Conservation (phyloP, 2,888 invertebrate genomes). For the Meteorus cinctellus region DNA sequence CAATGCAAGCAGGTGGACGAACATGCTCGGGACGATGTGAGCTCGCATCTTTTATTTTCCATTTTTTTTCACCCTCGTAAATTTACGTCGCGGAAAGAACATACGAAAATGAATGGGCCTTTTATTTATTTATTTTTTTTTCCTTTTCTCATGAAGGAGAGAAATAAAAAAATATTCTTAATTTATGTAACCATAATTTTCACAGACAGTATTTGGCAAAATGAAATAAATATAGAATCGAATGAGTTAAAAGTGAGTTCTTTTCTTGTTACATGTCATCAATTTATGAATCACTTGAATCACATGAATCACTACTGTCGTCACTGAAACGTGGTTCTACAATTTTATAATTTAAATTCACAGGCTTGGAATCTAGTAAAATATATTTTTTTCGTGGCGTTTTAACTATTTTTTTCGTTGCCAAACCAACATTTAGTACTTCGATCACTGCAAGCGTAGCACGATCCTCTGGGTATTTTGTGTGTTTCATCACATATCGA, state of each 20-base stretch:
- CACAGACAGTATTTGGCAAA: background rate
- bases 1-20: constrained; percentile 33
- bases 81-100: constrained; percentile 28
- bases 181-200: constrained; percentile 22
- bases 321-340: constrained; percentile 60
- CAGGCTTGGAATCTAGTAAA: constrained; percentile 51
- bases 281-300: constrained; percentile 41
- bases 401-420: constrained; percentile 60
- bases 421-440: constrained; percentile 63
- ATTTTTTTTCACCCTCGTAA: constrained; percentile 31
- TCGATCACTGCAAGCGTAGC: constrained; percentile 61
- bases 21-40: constrained; percentile 24
- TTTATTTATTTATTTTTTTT: constrained; percentile 1
- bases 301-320: constrained; percentile 53
- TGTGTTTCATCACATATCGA: constrained; percentile 62
- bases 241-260: background rate
- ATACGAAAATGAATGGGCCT: constrained; percentile 30
- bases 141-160: too few relatives aligned
- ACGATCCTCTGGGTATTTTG: constrained; percentile 57
- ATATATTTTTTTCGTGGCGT: constrained; percentile 59
- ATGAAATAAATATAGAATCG: background rate
- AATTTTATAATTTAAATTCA: constrained; percentile 54
- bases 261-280: constrained; percentile 7
- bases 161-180: constrained; percentile 19
- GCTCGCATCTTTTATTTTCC: constrained; percentile 25